Conservation (phyloP, 2,113 vertebrate genomes). For the Pelvicachromis taeniatus region DNA sequence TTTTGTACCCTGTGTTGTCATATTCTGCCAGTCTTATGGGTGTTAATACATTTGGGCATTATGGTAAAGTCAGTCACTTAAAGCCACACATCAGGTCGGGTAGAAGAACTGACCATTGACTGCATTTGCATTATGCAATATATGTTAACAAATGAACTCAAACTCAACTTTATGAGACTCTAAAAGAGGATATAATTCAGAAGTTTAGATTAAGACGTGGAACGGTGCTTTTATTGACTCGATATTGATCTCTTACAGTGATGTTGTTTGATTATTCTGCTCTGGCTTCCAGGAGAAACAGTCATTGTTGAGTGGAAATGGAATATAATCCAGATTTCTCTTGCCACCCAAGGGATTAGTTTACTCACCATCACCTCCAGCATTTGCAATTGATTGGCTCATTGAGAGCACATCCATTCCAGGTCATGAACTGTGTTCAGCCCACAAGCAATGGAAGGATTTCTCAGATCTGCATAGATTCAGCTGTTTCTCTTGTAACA, state of each 20-base stretch:
- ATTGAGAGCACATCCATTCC: slow-evolving; percentile 64
- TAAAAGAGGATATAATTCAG: not conserved
- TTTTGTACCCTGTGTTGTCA: not conserved
- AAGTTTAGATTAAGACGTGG: not conserved
- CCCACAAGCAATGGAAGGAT: slow-evolving; percentile 43
- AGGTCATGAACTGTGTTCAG: slow-evolving; percentile 57
- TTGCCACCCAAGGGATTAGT: slow-evolving; percentile 51
- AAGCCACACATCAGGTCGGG: rapidly evolving
- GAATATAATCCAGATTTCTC: slow-evolving; percentile 60
- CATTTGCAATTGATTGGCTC: slow-evolving; percentile 65
- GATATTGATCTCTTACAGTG: slow-evolving; percentile 45
- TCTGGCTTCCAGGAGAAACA: slow-evolving; percentile 45
- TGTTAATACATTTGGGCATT: not conserved
- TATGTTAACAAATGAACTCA: not conserved
- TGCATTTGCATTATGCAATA: not conserved
- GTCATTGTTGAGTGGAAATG: slow-evolving; percentile 38
- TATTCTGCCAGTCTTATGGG: not conserved
- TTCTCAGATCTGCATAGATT: slow-evolving; percentile 45
- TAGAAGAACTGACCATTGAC: not conserved
- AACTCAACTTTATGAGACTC: not conserved
- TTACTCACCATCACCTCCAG: slow-evolving; percentile 52
- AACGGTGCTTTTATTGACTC: slow-evolving; percentile 36
- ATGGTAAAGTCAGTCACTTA: not conserved
- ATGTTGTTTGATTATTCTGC: slow-evolving; percentile 63
- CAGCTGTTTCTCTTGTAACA: not conserved